These are phyloP conservation scores for Cryptomyrus ogoouensis DNA, from an alignment of 2,113 vertebrate species.

Conservation along the genomic window DNA sequence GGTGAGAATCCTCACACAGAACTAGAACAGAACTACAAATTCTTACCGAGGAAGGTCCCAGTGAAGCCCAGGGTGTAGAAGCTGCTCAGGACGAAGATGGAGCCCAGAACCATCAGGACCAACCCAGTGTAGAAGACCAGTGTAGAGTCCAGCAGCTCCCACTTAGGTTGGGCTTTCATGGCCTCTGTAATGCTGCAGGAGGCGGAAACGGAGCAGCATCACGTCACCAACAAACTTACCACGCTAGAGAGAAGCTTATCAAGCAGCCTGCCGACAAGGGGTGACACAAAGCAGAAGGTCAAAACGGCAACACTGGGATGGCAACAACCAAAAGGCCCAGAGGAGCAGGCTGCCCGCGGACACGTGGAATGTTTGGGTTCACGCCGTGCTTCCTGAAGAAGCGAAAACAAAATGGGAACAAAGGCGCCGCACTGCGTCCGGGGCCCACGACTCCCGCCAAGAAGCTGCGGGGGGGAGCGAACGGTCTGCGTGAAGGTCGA, in stretches of 20 bases:
- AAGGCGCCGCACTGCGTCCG: not conserved
- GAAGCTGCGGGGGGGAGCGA: not conserved
- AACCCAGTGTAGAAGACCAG: slow-evolving; percentile 59
- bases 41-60: slow-evolving; percentile 87
- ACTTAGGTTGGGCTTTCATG: slow-evolving; percentile 72
- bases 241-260: not conserved
- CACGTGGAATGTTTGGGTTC: not conserved
- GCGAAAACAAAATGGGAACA: not conserved
- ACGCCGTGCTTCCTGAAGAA: not conserved
- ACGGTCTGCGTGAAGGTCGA: not conserved
- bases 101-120: slow-evolving; percentile 59
- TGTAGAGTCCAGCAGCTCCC: slow-evolving; percentile 62
- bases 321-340: not conserved
- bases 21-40: not conserved
- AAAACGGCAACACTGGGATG: not conserved
- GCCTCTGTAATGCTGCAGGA: slow-evolving; percentile 74
- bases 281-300: not conserved
- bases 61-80: slow-evolving; percentile 85
- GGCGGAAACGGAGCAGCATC: not conserved
- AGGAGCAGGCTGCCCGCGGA: not conserved
- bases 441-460: not conserved
- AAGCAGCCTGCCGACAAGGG: not conserved
- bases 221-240: not conserved
- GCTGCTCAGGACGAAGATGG: slow-evolving; percentile 78
- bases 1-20: not conserved